A percentile compares a stretch with the other conserved stretches of the same genome.
Conservation (phyloP, 2,797 vertebrate species). For the Acridotheres tristis region DNA sequence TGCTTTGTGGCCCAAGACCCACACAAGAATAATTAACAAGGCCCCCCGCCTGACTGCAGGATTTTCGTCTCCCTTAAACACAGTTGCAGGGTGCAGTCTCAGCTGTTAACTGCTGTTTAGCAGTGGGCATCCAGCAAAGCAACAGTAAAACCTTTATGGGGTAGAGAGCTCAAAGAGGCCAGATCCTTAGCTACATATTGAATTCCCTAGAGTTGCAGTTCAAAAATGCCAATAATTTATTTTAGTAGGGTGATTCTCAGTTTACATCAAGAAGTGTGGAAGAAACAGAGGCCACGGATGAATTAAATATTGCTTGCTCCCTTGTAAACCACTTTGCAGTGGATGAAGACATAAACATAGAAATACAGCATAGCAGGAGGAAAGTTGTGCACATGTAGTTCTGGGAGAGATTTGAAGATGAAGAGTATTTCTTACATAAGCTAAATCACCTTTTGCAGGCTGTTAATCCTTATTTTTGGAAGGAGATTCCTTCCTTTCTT, state of each 20-base stretch:
- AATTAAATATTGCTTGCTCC: background rate
- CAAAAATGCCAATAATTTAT: background rate
- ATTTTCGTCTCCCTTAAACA: background rate
- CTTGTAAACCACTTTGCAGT: background rate
- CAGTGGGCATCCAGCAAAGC: background rate
- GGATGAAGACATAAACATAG: background rate
- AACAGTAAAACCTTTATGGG: background rate
- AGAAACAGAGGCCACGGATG: background rate
- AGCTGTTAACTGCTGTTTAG: background rate
- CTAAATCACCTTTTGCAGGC: background rate
- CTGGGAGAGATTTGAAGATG: background rate
- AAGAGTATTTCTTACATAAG: background rate
- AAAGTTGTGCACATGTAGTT: background rate
- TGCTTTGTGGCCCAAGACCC: fast-evolving
- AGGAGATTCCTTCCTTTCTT: background rate
- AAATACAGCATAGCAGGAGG: background rate
- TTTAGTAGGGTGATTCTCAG: background rate
- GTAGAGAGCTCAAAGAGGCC: background rate
- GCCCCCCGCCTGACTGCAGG: background rate
- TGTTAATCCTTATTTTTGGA: background rate
- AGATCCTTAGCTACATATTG: background rate
- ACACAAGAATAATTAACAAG: background rate
- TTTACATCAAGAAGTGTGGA: background rate
- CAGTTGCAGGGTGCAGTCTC: fast-evolving
- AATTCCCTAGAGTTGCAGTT: background rate